These are phyloP conservation scores for Pachyuromys duprasi DNA, from an alignment of 2,797 vertebrate species.

Conservation along the genomic window DNA sequence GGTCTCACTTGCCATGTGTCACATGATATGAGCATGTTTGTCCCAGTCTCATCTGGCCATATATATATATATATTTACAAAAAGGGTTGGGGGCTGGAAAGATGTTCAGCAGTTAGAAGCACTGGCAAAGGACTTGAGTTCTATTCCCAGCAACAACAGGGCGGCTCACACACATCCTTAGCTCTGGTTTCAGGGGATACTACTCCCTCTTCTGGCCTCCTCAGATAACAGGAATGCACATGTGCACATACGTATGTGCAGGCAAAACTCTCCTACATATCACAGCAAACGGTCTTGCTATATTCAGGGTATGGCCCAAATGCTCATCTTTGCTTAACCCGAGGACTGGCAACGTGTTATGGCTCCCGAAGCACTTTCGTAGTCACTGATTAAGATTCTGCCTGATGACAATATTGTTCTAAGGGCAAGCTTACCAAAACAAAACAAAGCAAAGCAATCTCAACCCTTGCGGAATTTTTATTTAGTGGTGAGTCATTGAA, in stretches of 20 bases:
- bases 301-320: background rate
- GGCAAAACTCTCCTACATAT: background rate
- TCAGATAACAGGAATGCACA: background rate
- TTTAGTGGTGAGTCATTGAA: background rate
- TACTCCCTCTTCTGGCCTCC: background rate
- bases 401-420: background rate
- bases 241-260: background rate
- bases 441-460: background rate
- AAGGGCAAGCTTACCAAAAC: background rate
- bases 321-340: background rate
- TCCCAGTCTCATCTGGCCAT: background rate
- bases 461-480: background rate
- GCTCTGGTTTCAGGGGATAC: background rate
- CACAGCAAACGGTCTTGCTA: background rate
- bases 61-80: no score
- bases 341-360: background rate
- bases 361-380: background rate
- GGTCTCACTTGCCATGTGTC: rapidly evolving
- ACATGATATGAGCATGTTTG: background rate
- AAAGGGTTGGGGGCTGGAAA: background rate
- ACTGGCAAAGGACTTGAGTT: background rate
- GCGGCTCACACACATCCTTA: background rate
- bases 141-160: background rate
- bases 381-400: background rate
- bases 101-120: background rate